Evolutionary conservation across 2,888 invertebrate genomes (phyloP).

Genomic region (Bembecia ichneumoniformis): DNA sequence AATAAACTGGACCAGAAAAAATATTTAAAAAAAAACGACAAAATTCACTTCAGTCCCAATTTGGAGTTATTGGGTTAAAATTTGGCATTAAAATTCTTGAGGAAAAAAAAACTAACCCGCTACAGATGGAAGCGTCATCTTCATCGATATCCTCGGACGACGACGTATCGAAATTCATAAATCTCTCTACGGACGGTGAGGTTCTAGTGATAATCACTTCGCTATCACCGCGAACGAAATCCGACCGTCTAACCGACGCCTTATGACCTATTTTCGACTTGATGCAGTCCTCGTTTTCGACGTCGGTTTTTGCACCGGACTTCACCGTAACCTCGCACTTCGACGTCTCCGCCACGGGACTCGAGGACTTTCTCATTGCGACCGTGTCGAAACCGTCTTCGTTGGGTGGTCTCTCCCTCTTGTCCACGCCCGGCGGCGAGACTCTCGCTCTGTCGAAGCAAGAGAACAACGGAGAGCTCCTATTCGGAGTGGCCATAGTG

Average conservation of each 20-base stretch:
- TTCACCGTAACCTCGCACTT: constrained; percentile 32
- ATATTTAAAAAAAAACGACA: too few relatives aligned
- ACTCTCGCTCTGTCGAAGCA: constrained; percentile 45
- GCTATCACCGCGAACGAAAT: constrained; percentile 41
- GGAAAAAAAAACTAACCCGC: not conserved
- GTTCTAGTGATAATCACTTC: constrained; percentile 54
- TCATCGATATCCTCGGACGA: constrained; percentile 30
- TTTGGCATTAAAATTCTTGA: too few relatives aligned
- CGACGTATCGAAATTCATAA: constrained; percentile 37
- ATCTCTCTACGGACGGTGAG: constrained; percentile 52
- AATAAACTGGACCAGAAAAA: too few relatives aligned
- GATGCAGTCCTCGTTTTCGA: constrained; percentile 41
- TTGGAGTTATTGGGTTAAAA: too few relatives aligned
- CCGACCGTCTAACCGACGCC: constrained; percentile 12
- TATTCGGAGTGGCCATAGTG: constrained; percentile 40
- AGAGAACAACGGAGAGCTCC: constrained; percentile 30
- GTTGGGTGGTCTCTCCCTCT: constrained; percentile 19
- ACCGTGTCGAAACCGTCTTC: constrained; percentile 41
- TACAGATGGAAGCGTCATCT: not conserved
- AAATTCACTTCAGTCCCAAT: too few relatives aligned
- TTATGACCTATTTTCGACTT: constrained; percentile 7
- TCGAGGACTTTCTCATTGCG: constrained; percentile 48
- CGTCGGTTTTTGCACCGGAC: constrained; percentile 46
- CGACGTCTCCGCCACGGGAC: constrained; percentile 28
- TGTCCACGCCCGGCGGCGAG: constrained; percentile 19